Evolutionary conservation across 2,888 invertebrate species (phyloP), one percentile per base, ranked within the genome.

Genomic region (Trissoscelio sp.): DNA sequence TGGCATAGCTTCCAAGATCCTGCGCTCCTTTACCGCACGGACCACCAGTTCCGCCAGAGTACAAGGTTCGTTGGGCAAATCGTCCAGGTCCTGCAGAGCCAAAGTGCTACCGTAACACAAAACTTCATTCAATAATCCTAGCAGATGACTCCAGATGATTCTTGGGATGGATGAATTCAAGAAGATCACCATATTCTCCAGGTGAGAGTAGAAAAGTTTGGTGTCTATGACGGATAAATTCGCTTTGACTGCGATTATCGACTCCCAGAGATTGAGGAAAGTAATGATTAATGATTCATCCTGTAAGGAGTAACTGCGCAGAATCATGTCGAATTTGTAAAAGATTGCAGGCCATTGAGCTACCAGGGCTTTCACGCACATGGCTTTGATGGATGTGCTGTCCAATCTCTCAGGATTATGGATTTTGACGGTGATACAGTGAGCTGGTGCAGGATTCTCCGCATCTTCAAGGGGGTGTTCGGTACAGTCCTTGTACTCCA

Each of bases 31-130:
- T 0, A 97, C 96, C 88, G 95, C 96, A 55, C 97, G 94, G 0
- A 97, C 96, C 82, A 97, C 95, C 55, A 96, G 94, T 90, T 97
- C 97, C 2, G 97, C 97, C 83, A 97, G 91, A 87, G 95, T 94
- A 90, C 97, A 97, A 16, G 97, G 97, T 90, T 97, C 97, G 90
- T 97, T 97, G 2, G 97, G 97, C 84, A 97, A 92, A 14, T 82
- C 82, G 48, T 82, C 82, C 87, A 96, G 94, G 90, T 97, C 97
- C 92, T 97, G 97, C 83, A 97, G 92, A 0, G 97, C 97, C 85
- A 97, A 92, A 31, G 97, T 97, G 83, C 97, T 97, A 1, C 97
- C 97, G 90, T 97, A 97, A 91, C 97, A 97, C 62, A 97, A 92
- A 6, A 97, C 97, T 92, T 97, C 97, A 91, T 97, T 97, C 86